Base-by-base conservation (phyloP, 2,113 vertebrate genomes). In the Melanostigma gelatinosum region DNA sequence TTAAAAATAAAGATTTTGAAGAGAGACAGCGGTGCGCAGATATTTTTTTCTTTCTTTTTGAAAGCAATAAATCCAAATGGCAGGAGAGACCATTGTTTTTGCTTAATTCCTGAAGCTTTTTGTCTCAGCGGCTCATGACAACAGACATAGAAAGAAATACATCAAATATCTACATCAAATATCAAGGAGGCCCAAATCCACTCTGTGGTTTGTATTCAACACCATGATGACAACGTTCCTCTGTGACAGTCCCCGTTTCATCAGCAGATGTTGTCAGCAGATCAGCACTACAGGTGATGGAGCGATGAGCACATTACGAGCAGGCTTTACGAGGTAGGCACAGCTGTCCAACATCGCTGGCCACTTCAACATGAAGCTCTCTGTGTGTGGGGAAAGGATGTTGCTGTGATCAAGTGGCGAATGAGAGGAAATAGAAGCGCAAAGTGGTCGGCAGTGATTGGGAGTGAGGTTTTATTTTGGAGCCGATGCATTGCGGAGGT, bases 281-380 rank as follows among this genome's bases (percentile, higher is more conserved):
- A 50, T 79, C 32, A 5, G 20, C 70, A 7, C 46, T 12, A 24
- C 46, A 63, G 42, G 40, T 27, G 66, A 18, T 42, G 42, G 15
- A 61, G 24, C 3, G 36, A 65, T 4, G 12, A 75, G 70, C n/a
- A 0, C 16, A 11, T 29, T 36, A 42, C 32, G 18, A 27, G 4
- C 44, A 36, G 10, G 42, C 58, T 57, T 57, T 63, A 54, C 13
- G 11, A 32, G 38, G 22, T 20, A 15, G 71, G 61, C 74, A 32
- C 68, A 50, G 71, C 77, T 77, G 62, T 75, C 69, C 50, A 68
- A 73, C 44, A 57, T 50, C 18, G 52, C 67, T 6, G 32, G 9
- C 11, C 50, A 67, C 71, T 83, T 71, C 34, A 77, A 66, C 20
- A n/a, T n/a, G 29, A 66, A 78, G 58, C 62, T 58, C 11, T 71